Evolutionary conservation across 2,888 invertebrate genomes (phyloP).

Genomic region (Ophion ellenae): DNA sequence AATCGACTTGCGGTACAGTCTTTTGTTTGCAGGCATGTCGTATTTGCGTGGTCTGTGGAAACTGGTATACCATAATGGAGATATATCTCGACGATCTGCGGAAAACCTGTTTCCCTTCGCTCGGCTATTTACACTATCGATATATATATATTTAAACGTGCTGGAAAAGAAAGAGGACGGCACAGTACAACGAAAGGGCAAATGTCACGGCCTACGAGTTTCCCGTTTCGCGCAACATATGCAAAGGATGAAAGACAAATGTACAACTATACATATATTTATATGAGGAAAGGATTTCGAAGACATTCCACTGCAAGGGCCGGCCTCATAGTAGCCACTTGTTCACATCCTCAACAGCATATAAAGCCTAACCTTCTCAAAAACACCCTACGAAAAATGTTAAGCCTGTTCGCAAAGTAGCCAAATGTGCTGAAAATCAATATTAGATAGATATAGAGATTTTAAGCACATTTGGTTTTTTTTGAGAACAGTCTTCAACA

Average conservation of each 20-base stretch:
- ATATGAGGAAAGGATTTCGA: not conserved
- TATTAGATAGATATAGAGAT: no score
- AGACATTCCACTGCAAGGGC: not conserved
- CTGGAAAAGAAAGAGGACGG: conserved; percentile 31
- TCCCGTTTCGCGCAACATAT: conserved; percentile 36
- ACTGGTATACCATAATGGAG: conserved; percentile 5
- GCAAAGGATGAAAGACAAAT: conserved; percentile 19
- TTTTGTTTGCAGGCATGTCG: not conserved
- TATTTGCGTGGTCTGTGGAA: not conserved
- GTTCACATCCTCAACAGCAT: not conserved
- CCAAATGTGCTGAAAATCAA: no score
- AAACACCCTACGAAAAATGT: no score
- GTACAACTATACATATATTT: conserved; percentile 26
- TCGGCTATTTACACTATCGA: conserved; percentile 28
- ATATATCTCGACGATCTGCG: conserved; percentile 38
- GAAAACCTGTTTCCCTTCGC: conserved; percentile 35
- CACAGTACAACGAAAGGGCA: conserved; percentile 61
- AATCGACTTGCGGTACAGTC: conserved; percentile 1
- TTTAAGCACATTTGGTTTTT: no score
- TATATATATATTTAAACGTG: conserved; percentile 1
- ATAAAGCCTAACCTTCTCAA: no score
- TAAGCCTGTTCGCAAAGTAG: no score
- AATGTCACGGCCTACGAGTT: conserved; percentile 64
- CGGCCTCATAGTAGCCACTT: not conserved
- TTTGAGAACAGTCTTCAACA: no score